Percentiles rank a stretch among this genome's conserved stretches.
phyloP scores from a whole-genome alignment of 53 echinoderm and acorn worm genomes.

The Luidia sarsii region DNA sequence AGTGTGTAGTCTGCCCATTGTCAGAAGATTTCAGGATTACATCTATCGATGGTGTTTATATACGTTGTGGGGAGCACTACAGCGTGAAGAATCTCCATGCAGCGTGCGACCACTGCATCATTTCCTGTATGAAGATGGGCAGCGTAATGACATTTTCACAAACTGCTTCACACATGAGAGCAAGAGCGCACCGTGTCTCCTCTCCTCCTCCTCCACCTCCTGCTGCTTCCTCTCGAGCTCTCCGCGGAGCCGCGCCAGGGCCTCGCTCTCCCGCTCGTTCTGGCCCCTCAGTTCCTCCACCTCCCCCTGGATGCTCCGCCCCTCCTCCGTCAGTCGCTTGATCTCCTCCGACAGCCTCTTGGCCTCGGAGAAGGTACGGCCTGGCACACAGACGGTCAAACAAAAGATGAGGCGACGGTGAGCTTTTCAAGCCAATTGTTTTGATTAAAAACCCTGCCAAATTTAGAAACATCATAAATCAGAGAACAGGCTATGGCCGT shows the following conservation, averaged over 20 bases:
- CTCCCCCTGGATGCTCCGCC: slow-evolving; percentile 56
- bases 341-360: slow-evolving; percentile 67
- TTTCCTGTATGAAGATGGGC: no score
- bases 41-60: no score
- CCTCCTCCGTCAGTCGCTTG: slow-evolving; percentile 47
- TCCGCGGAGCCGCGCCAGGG: slow-evolving; percentile 10
- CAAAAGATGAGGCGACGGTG: no score
- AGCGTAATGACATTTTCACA: no score
- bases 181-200: slow-evolving; percentile 3
- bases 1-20: no score
- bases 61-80: no score
- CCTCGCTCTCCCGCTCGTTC: slow-evolving; percentile 41
- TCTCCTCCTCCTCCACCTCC: slow-evolving; percentile 19
- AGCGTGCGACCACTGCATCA: no score
- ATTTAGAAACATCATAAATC: background rate
- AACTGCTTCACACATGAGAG: no score
- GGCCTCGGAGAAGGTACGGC: slow-evolving; percentile 67
- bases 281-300: slow-evolving; percentile 42
- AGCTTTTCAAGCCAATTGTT: background rate
- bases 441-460: background rate
- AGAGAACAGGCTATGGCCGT: no score
- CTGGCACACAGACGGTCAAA: slow-evolving; percentile 19
- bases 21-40: no score
- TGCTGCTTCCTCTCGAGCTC: slow-evolving; percentile 47
- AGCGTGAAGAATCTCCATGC: no score